Base-by-base conservation (phyloP, 2,113 vertebrate species). In the Neogale vison region DNA sequence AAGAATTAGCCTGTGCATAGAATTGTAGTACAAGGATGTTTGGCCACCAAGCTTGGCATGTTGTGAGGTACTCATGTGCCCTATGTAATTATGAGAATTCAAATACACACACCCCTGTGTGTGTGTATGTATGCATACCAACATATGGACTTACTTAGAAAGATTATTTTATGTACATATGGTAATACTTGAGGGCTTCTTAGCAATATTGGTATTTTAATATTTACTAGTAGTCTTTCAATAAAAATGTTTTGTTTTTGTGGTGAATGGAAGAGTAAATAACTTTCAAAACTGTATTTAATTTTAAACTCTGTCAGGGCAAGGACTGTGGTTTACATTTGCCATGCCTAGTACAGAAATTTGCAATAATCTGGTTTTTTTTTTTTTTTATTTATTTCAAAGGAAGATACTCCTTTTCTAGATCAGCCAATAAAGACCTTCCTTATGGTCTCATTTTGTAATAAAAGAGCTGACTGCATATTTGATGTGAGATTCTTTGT, bases 181-280 rank as follows among this genome's bases (percentile, higher is more conserved):
- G 61, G 63, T 36, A 57, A 29, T 85, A 47, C n/a, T 88, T 34
- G 39, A 89, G 69, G 79, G 50, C 29, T 95, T 79, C 42, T 55
- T 79, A 45, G 47, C 52, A 77, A 11, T 87, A 15, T 4, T 34
- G 50, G 15, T 45, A 89, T 80, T 93, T 92, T 80, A 85, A 61
- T 72, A 57, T 72, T 76, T 80, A 57, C 55, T 95, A 20, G 76
- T 21, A 52, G n/a, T 71, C n/a, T 93, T 85, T 90, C 79, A 47
- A 57, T 81, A 45, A 90, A 84, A 83, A 80, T 85, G 36, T 57
- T 92, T 67, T 65, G 21, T 79, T 88, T 94, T 95, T 65, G 52
- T 74, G 45, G 50, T 57, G 23, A 80, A 31, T 57, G 11, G 36
- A 92, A 81, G 72, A n/a, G 7, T 80, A 63, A 93, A 57, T 95